These are phyloP conservation scores for Alligator sinensis DNA, from an alignment of 2,113 vertebrate species.

Conservation along the genomic window DNA sequence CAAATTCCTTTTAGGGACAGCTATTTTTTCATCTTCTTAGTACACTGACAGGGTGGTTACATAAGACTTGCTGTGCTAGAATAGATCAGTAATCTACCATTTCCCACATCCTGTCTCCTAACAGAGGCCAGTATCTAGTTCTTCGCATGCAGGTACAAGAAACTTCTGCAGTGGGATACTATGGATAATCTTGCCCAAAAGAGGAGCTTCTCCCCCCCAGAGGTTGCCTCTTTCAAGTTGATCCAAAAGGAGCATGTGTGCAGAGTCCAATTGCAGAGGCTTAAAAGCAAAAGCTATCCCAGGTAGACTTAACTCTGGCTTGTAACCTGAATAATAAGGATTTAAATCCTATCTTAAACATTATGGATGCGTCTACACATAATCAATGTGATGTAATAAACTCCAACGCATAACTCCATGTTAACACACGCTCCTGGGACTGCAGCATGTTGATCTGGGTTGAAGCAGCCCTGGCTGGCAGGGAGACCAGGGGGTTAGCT, in stretches of 20 bases:
- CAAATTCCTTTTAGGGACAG: slow-evolving; percentile 25
- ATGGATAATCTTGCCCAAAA: not conserved
- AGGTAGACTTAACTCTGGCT: no score
- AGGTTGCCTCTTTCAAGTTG: no score
- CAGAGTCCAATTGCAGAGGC: no score
- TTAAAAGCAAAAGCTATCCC: no score
- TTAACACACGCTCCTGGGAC: no score
- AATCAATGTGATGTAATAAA: not conserved
- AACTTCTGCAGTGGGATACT: not conserved
- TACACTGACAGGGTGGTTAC: slow-evolving; percentile 44
- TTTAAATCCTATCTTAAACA: not conserved
- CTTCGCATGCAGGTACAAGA: not conserved
- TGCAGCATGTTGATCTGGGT: no score
- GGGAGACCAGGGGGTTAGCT: no score
- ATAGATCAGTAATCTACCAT: slow-evolving; percentile 2
- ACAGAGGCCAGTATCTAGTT: not conserved
- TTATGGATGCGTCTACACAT: not conserved
- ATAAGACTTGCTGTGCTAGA: not conserved
- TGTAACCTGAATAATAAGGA: not conserved
- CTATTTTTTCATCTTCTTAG: slow-evolving; percentile 62
- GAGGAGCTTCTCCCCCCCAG: slow-evolving; percentile 61
- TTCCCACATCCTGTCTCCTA: not conserved
- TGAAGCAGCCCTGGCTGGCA: no score
- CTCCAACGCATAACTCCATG: no score
- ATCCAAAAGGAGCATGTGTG: no score